phyloP scores from a whole-genome alignment of 1,140 invertebrate genomes.

The Panulirus ornatus region DNA sequence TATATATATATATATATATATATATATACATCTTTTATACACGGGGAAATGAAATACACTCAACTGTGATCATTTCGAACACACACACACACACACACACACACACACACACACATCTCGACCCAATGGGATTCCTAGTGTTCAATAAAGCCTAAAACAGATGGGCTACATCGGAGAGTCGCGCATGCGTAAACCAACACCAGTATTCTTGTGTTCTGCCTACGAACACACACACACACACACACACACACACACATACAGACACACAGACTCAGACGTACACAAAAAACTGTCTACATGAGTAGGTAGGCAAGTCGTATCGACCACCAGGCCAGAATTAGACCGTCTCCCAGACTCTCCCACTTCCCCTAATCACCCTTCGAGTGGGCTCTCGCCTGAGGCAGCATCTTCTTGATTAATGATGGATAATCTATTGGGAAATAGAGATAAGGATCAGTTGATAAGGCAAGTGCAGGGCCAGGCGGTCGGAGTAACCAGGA shows the following conservation, averaged over 20 bases:
- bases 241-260: conserved; percentile 26
- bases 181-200: too few relatives aligned
- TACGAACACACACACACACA: not conserved
- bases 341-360: not conserved
- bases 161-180: too few relatives aligned
- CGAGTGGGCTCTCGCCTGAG: not conserved
- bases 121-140: too few relatives aligned
- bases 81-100: not conserved
- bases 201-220: not conserved
- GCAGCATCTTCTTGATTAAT: conserved; percentile 23
- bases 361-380: not conserved
- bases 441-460: conserved; percentile 32
- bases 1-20: too few relatives aligned
- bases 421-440: conserved; percentile 40
- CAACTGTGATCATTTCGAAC: not conserved
- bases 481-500: conserved; percentile 16
- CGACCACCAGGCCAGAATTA: conserved; percentile 10
- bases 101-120: conserved; percentile 10
- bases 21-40: not conserved
- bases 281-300: conserved; percentile 18
- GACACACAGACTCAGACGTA: conserved; percentile 20
- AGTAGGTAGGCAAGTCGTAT: not conserved
- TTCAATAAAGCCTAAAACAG: too few relatives aligned
- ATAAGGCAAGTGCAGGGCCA: conserved; percentile 7
- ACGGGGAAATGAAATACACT: not conserved